Base-by-base conservation (phyloP, 1,140 invertebrate genomes). In the Scaptomyza hsui region DNA sequence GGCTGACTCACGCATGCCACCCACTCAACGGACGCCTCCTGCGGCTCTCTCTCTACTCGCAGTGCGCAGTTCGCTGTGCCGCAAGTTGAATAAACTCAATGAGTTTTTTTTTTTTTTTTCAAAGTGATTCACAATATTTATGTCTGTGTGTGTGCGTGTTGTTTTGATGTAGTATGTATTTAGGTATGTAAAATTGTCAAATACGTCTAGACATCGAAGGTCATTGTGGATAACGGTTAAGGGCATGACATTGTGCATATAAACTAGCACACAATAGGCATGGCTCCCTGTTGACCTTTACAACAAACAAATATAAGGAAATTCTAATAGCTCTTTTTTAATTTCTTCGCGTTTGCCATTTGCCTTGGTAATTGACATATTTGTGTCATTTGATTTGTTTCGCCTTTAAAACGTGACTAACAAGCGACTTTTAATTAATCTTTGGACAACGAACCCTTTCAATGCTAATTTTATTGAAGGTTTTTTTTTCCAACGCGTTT, bases 171-270 rank as follows among this genome's bases (percentile, higher is more conserved):
- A 37, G 7, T 37, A 62, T 75, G 69, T 67, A 42, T 69, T 56
- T 77, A 52, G 65, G 45, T 62, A 45, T 70, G 75, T 74, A 88
- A 74, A 70, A 74, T 88, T 88, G 82, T 82, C 82, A 88, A 88
- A 88, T 72, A 72, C 29, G 82, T 88, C 82, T 88, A 88, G 82
- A 88, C 82, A 65, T 67, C 70, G 83, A 88, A 88, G 82, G 82
- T 82, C 82, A 82, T 60, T 88, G 69, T 42, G 53, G 52, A 56
- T 62, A 71, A 70, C 60, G 42, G 74, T 70, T 51, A 44, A 67
- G 32, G 77, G 77, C 65, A 76, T 70, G 59, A 41, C 19, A 21
- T 41, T 48, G 26, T 64, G 29, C 59, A 69, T 13, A 42, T 26
- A 32, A 44, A 41, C 39, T 52, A 29, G 44, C 32, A 47, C 52